Evolutionary conservation across 2,113 vertebrate genomes (phyloP).

Genomic region (Canis aureus): DNA sequence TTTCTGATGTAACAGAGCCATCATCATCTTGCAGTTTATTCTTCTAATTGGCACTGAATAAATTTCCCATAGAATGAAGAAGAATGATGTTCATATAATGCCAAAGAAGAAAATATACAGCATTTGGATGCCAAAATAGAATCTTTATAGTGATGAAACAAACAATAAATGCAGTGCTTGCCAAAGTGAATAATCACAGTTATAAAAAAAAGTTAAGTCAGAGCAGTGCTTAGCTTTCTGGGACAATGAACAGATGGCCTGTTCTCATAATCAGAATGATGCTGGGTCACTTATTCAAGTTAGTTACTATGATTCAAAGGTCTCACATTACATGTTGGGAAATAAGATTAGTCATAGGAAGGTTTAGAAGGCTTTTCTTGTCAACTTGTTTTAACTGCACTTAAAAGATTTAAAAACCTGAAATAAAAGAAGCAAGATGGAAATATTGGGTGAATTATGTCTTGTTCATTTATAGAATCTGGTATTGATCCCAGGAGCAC

Average conservation of each 20-base stretch:
- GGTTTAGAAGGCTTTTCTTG: slow-evolving; percentile 46
- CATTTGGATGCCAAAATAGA: slow-evolving; percentile 70
- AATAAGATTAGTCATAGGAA: slow-evolving; percentile 3
- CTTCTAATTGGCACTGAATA: slow-evolving; percentile 67
- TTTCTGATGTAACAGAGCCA: slow-evolving; percentile 59
- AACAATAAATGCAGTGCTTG: slow-evolving; percentile 25
- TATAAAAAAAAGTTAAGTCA: slow-evolving; percentile 33
- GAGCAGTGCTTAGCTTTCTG: slow-evolving; percentile 64
- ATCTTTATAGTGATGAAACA: slow-evolving; percentile 71
- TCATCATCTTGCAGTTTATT: slow-evolving; percentile 63
- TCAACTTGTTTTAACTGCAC: slow-evolving; percentile 47
- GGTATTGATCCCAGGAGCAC: slow-evolving; percentile 56
- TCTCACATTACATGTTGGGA: slow-evolving; percentile 28
- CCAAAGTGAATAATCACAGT: slow-evolving; percentile 60
- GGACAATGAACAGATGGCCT: slow-evolving; percentile 63
- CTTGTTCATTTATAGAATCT: slow-evolving; percentile 37
- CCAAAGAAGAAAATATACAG: slow-evolving; percentile 59
- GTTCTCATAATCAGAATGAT: neutral
- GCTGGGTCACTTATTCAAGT: slow-evolving; percentile 14
- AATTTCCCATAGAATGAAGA: slow-evolving; percentile 65
- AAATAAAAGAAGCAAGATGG: slow-evolving; percentile 58
- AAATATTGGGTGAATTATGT: slow-evolving; percentile 58
- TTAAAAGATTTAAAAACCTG: slow-evolving; percentile 55
- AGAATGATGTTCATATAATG: neutral
- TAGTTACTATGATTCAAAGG: slow-evolving; percentile 44